Conservation (phyloP, 2,888 invertebrate species). For the Archips xylosteana region DNA sequence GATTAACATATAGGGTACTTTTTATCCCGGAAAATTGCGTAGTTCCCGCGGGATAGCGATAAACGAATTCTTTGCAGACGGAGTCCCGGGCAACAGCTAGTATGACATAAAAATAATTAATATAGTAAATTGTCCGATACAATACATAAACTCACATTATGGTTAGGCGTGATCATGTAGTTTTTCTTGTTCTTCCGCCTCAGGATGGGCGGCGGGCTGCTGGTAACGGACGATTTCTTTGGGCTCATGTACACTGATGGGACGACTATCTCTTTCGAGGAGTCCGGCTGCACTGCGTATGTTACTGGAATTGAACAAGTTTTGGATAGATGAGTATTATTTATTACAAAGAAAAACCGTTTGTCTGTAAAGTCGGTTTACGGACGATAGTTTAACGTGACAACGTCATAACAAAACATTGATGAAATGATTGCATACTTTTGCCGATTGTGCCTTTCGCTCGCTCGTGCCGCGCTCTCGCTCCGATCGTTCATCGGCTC, state of each 20-base stretch:
- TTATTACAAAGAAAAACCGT: not conserved
- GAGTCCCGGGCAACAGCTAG: no score
- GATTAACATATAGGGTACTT: no score
- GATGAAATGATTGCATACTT: no score
- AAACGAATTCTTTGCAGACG: no score
- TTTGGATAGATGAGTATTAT: not conserved
- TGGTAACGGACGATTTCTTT: conserved; percentile 61
- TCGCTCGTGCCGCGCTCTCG: no score
- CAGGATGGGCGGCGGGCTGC: conserved; percentile 77
- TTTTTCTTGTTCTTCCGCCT: conserved; percentile 63
- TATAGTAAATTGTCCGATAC: conserved; percentile 20
- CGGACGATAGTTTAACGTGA: no score
- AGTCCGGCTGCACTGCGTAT: conserved; percentile 70
- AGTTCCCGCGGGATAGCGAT: no score
- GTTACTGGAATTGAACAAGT: conserved; percentile 62
- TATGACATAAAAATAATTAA: not conserved
- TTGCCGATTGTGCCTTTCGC: no score
- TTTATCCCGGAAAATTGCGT: no score
- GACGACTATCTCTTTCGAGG: conserved; percentile 66
- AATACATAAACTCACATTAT: conserved; percentile 68
- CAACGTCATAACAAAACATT: no score
- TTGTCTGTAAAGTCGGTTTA: no score
- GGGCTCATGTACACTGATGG: conserved; percentile 73
- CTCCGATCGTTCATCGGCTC: no score
- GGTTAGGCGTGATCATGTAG: conserved; percentile 51